phyloP scores from a whole-genome alignment of 2,888 invertebrate genomes.

The Alloscopus bannaensis region DNA sequence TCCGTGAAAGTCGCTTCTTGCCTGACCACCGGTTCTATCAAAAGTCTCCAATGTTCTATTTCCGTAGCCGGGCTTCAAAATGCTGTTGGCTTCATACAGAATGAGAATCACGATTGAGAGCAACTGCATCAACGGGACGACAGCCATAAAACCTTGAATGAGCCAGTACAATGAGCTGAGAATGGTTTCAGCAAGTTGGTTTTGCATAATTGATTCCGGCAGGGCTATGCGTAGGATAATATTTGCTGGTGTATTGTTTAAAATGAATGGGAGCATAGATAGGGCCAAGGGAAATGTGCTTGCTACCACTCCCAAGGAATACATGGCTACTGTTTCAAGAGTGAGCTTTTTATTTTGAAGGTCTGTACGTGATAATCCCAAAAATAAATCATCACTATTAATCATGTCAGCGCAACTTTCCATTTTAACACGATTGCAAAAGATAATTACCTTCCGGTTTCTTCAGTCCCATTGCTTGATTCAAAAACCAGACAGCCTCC shows the following conservation, averaged over 20 bases:
- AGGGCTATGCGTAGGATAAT: constrained; percentile 2
- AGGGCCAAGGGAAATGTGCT: constrained; percentile 12
- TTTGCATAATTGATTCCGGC: background rate
- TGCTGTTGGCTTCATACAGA: background rate
- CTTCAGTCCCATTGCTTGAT: constrained; percentile 25
- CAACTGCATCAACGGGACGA: constrained; percentile 6
- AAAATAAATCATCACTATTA: background rate
- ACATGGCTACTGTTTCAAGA: background rate
- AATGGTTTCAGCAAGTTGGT: background rate
- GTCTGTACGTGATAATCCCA: background rate
- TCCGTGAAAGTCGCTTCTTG: background rate
- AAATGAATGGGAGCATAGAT: constrained; percentile 20
- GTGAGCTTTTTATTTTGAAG: constrained; percentile 10
- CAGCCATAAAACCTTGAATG: constrained; percentile 21
- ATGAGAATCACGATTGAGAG: background rate
- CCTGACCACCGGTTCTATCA: background rate
- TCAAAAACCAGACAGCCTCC: constrained; percentile 16
- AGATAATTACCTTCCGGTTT: constrained; percentile 16
- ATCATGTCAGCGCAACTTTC: too few species aligned
- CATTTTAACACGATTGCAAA: too few species aligned
- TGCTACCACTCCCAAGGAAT: background rate
- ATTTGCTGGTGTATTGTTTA: constrained; percentile 16
- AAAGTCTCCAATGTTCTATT: background rate
- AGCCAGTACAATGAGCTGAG: constrained; percentile 21
- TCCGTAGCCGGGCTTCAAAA: constrained; percentile 7